phyloP scores from a whole-genome alignment of 2,113 vertebrate species.

The Oryzias woworae region DNA sequence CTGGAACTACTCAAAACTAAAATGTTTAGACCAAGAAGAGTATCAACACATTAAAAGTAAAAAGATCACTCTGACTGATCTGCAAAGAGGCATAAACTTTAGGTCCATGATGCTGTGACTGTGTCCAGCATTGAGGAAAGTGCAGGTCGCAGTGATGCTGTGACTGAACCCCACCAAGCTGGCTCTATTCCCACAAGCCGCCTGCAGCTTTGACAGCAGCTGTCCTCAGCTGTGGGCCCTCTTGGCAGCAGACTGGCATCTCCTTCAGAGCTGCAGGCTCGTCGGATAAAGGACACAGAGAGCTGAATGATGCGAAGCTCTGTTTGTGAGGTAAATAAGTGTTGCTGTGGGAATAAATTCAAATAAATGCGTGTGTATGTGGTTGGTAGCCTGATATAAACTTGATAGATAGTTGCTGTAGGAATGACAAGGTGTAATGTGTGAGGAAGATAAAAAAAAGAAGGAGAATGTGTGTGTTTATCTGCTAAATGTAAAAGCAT shows the following conservation, averaged over 20 bases:
- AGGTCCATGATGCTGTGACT: too few species aligned
- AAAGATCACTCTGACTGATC: too few species aligned
- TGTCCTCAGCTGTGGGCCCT: slow-evolving; percentile 50
- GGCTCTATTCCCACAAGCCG: slow-evolving; percentile 25
- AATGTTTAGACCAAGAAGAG: too few species aligned
- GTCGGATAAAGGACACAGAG: slow-evolving; percentile 57
- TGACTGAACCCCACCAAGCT: slow-evolving; percentile 4
- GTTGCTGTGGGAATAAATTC: slow-evolving; percentile 22
- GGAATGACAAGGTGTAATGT: slow-evolving; percentile 45
- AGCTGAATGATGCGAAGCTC: slow-evolving; percentile 47
- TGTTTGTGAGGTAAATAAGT: slow-evolving; percentile 36
- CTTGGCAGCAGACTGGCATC: slow-evolving; percentile 52
- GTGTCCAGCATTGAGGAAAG: background rate
- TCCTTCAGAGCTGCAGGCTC: slow-evolving; percentile 67
- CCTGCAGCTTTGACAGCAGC: slow-evolving; percentile 60
- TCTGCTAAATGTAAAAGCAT: slow-evolving; percentile 47
- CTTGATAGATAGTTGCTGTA: slow-evolving; percentile 56
- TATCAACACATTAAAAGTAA: too few species aligned
- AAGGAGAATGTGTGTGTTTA: slow-evolving; percentile 31
- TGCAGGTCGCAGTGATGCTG: background rate
- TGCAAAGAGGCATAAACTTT: too few species aligned
- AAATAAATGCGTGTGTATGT: slow-evolving; percentile 31
- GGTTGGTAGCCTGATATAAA: slow-evolving; percentile 51
- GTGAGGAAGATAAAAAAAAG: slow-evolving; percentile 10
- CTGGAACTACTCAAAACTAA: too few species aligned